Evolutionary conservation across 2,113 vertebrate species (phyloP), one percentile per base, ranked within the genome.

Genomic region (Xenopus borealis): DNA sequence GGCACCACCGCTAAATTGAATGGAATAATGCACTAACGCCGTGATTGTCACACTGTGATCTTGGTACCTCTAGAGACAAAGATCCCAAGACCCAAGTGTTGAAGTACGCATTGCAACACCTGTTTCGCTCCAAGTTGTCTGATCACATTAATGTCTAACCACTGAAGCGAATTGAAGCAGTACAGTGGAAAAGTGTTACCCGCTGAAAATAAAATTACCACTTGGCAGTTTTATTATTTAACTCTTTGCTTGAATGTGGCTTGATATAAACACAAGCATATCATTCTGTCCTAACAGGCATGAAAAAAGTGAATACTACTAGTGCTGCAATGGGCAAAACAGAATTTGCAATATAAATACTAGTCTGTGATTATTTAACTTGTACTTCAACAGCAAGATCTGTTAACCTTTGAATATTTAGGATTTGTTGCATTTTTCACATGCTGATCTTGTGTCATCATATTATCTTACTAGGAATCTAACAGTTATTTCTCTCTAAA

Each of bases 161-260:
- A 55, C 69, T 77, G 59, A 70, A 77, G 74, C 67, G 46, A 64
- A 59, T 55, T 77, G 61, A 77, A 57, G 66, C 58, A 62, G 55
- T 75, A 57, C 67, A 55, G 66, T 77, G 74, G 74, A 77, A 77
- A 77, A 77, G 59, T 77, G 58, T 77, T 70, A 70, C 74, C 67
- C 57, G 74, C 74, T 77, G 74, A 77, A 76, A 70, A 70, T 77
- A 77, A 70, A 70, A 77, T 77, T 27, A 70, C 67, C 59, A n/a
- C 73, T 77, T 13, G 23, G 57, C 72, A 62, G 57, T 63, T 73
- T 75, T 44, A 69, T 66, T 69, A 13, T 11, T 75, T 75, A 69
- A 75, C 73, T 47, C 73, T 69, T 53, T 69, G 58, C 58, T 33
- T 17, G 17, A 50, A 50, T 40, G 7, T 40, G 1, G 33, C 33